Percentiles rank a stretch among this genome's conserved stretches.
Evolutionary conservation across 2,888 invertebrate genomes (phyloP).

Genomic region (Cataglyphis cursor): DNA sequence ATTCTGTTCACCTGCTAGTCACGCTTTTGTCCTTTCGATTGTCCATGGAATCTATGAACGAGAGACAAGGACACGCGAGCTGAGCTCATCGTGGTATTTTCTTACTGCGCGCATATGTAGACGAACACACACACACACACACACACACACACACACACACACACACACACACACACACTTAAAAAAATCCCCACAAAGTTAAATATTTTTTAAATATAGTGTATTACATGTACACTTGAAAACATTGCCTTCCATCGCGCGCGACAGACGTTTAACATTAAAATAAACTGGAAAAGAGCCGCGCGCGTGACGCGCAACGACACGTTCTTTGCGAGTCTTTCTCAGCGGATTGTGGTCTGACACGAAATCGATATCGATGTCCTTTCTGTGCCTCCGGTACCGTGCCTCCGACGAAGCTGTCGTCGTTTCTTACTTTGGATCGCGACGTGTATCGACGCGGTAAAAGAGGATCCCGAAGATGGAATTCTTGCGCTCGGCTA

Average conservation of each 20-base stretch:
- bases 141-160: too few relatives aligned
- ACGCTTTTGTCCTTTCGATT: conserved; percentile 58
- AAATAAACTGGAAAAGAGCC: conserved; percentile 7
- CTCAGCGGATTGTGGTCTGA: not conserved
- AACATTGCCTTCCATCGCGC: not conserved
- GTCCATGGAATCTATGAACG: conserved; percentile 19
- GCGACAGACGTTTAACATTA: conserved; percentile 31
- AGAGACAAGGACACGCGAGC: conserved; percentile 33
- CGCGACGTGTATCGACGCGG: conserved; percentile 53
- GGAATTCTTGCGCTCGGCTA: conserved; percentile 60
- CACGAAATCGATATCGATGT: conserved; percentile 51
- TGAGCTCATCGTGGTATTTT: not conserved
- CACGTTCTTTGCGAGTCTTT: conserved; percentile 18
- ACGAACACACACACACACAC: not conserved
- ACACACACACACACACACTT: too few relatives aligned
- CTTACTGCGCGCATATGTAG: not conserved
- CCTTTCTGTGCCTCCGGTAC: not conserved
- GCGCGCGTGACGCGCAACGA: conserved; percentile 11
- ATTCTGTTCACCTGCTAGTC: conserved; percentile 56
- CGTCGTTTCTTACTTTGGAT: conserved; percentile 33
- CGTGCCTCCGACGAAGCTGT: conserved; percentile 29
- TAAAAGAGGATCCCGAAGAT: conserved; percentile 63
- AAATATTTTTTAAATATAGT: conserved; percentile 14
- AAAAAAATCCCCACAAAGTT: not conserved
- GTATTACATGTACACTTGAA: not conserved